Base-by-base conservation (phyloP, 2,888 invertebrate genomes). In the Acronicta alni region DNA sequence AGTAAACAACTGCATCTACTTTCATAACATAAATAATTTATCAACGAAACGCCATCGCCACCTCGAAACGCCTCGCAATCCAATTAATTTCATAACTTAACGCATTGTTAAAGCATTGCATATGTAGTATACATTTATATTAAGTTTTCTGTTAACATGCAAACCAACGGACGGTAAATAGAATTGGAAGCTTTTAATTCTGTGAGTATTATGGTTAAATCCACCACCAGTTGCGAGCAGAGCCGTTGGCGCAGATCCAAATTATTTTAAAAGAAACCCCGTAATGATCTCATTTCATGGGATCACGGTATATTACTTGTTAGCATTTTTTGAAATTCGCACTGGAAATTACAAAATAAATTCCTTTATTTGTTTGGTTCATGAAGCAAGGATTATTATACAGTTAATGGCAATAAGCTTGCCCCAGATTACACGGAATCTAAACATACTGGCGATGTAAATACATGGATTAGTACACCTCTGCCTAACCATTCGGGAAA, bases 251-350 rank as follows among this genome's bases (percentile, higher is more conserved):
- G 54, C 59, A 55, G 63, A 57, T 86, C 93, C 93, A 93, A 92
- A 92, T 92, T 90, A 92, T 92, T 92, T 92, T 88, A 84, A 91
- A 92, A 92, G 88, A 87, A 91, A 89, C 85, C 82, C 73, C 80
- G 81, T 82, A 88, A 88, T 83, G 80, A 81, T 81, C 85, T 86
- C 85, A 87, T 90, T 91, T 83, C 66, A 66, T 67, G 54, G 78
- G 74, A 79, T 75, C 76, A 72, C 58, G 54, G 72, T 26, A 59
- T 70, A 73, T 67, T 75, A 73, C 77, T 67, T 77, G 67, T 69
- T 77, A 48, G 63, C 57, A 58, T 70, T 72, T 72, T 75, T 77
- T 46, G 57, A 57, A 72, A 69, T 67, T 64, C 39, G 58, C 45
- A 65, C 58, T 55, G 63, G 35, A 59, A 53, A 75, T 75, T 75